Evolutionary conservation across 1,140 invertebrate genomes (phyloP).

Genomic region (Drosophila kanapiae): DNA sequence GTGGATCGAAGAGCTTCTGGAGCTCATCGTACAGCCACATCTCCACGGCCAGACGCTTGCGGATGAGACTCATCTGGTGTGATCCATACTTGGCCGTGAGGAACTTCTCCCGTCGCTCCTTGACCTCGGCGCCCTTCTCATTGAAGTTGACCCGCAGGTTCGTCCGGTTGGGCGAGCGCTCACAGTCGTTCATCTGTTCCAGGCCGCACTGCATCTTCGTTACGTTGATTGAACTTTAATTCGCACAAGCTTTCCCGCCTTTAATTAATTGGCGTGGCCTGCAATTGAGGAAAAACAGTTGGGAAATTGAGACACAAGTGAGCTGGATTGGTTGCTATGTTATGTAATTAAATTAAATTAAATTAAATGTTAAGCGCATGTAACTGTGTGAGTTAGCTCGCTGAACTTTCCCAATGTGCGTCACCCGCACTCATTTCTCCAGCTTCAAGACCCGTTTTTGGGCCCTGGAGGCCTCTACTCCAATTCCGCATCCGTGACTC

Average conservation of each 20-base stretch:
- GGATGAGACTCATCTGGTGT: conserved; percentile 98
- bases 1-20: conserved; percentile 94
- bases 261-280: conserved; percentile 64
- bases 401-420: conserved; percentile 43
- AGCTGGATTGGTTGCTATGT: conserved; percentile 15
- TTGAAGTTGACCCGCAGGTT: conserved; percentile 95
- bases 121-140: conserved; percentile 93
- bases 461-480: conserved; percentile 52
- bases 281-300: conserved; percentile 69
- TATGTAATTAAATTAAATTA: conserved; percentile 58
- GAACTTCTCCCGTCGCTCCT: conserved; percentile 96
- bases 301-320: conserved; percentile 36
- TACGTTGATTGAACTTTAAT: conserved; percentile 68
- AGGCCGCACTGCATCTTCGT: conserved; percentile 84
- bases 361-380: conserved; percentile 30
- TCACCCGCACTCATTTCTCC: conserved; percentile 35
- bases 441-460: conserved; percentile 46
- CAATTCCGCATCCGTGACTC: conserved; percentile 57
- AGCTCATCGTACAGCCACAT: conserved; percentile 99
- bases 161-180: conserved; percentile 91
- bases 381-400: conserved; percentile 7
- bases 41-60: conserved; percentile 96
- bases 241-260: conserved; percentile 22
- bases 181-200: conserved; percentile 86
- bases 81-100: conserved; percentile 98